Percentiles rank a stretch among this genome's conserved stretches.
These are phyloP conservation scores for Ammospiza nelsoni DNA, from an alignment of 2,113 vertebrate genomes.

Conservation along the genomic window DNA sequence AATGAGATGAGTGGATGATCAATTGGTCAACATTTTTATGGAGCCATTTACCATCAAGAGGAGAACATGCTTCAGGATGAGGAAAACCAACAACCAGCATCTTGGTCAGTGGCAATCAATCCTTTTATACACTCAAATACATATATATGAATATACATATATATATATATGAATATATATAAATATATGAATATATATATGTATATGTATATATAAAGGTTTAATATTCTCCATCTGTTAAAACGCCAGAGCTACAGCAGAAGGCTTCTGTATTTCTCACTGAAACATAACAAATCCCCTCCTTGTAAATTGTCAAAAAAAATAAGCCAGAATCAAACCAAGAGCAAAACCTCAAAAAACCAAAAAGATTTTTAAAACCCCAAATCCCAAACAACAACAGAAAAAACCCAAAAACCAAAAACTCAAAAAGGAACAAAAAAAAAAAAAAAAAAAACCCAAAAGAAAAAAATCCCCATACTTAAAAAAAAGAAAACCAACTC, in stretches of 20 bases:
- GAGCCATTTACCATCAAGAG: background rate
- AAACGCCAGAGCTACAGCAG: background rate
- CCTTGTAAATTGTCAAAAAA: background rate
- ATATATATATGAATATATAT: too few species aligned
- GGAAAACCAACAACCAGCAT: background rate
- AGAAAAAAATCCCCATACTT: background rate
- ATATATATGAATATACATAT: background rate
- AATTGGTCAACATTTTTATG: background rate
- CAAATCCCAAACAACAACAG: background rate
- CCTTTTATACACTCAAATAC: background rate
- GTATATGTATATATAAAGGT: background rate
- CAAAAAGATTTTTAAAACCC: background rate
- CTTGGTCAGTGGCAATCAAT: background rate
- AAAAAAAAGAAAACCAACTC: background rate
- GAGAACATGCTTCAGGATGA: background rate
- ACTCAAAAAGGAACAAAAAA: too few species aligned
- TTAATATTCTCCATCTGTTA: conserved; percentile 48
- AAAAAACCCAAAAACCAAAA: too few species aligned
- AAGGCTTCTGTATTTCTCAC: background rate
- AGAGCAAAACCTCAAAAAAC: background rate
- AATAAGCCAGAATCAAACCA: background rate
- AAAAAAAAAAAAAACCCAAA: too few species aligned
- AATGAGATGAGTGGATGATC: background rate
- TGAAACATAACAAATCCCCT: background rate
- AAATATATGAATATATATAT: too few species aligned